Evolutionary conservation across 2,113 vertebrate species (phyloP).

Genomic region (Ahaetulla prasina): DNA sequence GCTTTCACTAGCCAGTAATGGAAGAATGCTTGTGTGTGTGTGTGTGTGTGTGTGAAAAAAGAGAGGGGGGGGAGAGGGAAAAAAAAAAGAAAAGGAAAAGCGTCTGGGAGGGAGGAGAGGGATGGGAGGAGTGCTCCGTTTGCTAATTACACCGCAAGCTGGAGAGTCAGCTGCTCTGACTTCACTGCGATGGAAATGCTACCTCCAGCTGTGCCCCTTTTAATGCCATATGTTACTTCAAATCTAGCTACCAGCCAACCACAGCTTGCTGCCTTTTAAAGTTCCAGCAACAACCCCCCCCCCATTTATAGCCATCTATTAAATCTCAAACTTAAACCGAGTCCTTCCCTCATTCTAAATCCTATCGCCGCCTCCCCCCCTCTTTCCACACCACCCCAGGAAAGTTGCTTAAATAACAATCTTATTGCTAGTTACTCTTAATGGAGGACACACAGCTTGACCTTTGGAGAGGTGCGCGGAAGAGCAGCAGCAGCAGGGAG

Average conservation of each 20-base stretch:
- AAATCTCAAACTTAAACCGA: constrained; percentile 48
- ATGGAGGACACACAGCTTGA: constrained; percentile 1
- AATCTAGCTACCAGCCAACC: constrained; percentile 70
- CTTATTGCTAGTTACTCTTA: background rate
- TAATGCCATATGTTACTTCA: constrained; percentile 82
- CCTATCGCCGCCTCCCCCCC: background rate
- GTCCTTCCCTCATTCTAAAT: background rate
- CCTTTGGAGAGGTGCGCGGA: constrained; percentile 1
- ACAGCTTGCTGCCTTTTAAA: constrained; percentile 69
- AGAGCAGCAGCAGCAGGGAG: background rate
- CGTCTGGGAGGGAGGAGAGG: constrained; percentile 5
- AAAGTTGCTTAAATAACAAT: constrained; percentile 6
- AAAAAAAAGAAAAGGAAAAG: constrained; percentile 32
- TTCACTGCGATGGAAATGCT: constrained; percentile 85
- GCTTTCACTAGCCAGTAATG: constrained; percentile 37
- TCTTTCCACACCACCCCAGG: background rate
- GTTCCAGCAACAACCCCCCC: constrained; percentile 39
- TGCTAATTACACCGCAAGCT: constrained; percentile 91
- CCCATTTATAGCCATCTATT: constrained; percentile 53
- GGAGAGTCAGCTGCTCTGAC: constrained; percentile 96
- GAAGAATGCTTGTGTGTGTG: constrained; percentile 36
- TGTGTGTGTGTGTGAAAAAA: background rate
- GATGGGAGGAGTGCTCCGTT: constrained; percentile 71
- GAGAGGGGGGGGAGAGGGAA: constrained; percentile 29
- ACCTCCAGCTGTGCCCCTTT: constrained; percentile 88